Conservation (phyloP, 53 echinoderm and acorn worm genomes). For the Mesocentrotus franciscanus region DNA sequence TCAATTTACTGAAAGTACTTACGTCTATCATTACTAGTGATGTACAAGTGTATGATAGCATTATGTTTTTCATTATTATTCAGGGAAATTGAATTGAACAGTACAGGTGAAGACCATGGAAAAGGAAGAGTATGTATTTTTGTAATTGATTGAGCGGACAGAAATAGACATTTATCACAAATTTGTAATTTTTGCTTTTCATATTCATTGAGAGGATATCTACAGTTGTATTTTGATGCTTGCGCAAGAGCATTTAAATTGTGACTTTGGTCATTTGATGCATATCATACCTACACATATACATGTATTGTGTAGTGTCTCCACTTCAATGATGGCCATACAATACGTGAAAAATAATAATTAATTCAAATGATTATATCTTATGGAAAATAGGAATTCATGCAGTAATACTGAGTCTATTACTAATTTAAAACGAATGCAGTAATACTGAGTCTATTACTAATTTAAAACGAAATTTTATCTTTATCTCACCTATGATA, state of each 20-base stretch:
- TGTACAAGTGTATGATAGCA: background rate
- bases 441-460: no score
- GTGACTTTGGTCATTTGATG: background rate
- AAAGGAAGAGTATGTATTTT: background rate
- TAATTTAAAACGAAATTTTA: no score
- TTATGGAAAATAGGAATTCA: no score
- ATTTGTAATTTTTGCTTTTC: background rate
- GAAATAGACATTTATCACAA: background rate
- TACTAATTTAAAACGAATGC: no score
- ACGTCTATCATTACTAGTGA: background rate
- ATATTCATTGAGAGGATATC: background rate
- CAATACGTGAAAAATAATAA: background rate
- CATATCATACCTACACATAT: background rate
- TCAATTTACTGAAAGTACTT: slow-evolving; percentile 21
- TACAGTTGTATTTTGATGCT: background rate
- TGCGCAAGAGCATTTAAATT: background rate
- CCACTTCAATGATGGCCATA: background rate
- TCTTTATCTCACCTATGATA: no score
- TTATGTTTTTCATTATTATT: slow-evolving; percentile 29
- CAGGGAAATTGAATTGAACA: slow-evolving; percentile 44
- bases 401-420: no score
- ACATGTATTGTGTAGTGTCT: background rate
- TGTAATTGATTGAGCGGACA: background rate
- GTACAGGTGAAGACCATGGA: background rate
- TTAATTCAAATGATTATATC: no score